A percentile compares a stretch with the other conserved stretches of the same genome.
Conservation (phyloP, 2,797 vertebrate species). For the Helostoma temminkii region DNA sequence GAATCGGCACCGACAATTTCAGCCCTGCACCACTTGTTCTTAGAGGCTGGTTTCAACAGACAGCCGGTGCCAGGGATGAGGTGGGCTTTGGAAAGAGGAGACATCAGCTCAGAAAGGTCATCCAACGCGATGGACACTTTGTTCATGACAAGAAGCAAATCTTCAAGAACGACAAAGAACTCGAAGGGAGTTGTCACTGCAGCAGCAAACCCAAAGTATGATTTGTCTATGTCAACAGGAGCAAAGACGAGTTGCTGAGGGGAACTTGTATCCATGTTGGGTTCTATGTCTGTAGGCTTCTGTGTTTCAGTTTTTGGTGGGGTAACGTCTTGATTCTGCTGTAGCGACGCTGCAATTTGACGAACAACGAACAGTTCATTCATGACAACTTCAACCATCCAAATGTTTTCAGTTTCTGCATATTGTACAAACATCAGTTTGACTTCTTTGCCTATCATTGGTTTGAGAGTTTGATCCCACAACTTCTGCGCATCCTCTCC, state of each 20-base stretch:
- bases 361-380: slow-evolving; percentile 60
- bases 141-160: slow-evolving; percentile 78
- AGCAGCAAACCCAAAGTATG: slow-evolving; percentile 81
- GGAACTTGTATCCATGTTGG: background rate
- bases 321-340: slow-evolving; percentile 1
- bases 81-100: slow-evolving; percentile 75
- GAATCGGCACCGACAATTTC: slow-evolving; percentile 81
- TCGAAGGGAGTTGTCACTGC: slow-evolving; percentile 84
- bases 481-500: slow-evolving; percentile 32
- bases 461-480: slow-evolving; percentile 55
- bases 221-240: slow-evolving; percentile 71
- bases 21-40: slow-evolving; percentile 88
- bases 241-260: slow-evolving; percentile 68
- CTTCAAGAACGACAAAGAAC: slow-evolving; percentile 86
- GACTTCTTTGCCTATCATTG: slow-evolving; percentile 72
- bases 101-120: slow-evolving; percentile 74
- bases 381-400: slow-evolving; percentile 84
- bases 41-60: slow-evolving; percentile 80
- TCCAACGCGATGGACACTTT: slow-evolving; percentile 81
- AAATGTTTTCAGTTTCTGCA: slow-evolving; percentile 67
- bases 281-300: background rate
- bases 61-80: slow-evolving; percentile 82
- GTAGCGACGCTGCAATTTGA: slow-evolving; percentile 41
- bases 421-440: slow-evolving; percentile 80
- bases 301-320: background rate